Evolutionary conservation across 1,140 invertebrate species (phyloP).

Genomic region (Papilio aristodemus): DNA sequence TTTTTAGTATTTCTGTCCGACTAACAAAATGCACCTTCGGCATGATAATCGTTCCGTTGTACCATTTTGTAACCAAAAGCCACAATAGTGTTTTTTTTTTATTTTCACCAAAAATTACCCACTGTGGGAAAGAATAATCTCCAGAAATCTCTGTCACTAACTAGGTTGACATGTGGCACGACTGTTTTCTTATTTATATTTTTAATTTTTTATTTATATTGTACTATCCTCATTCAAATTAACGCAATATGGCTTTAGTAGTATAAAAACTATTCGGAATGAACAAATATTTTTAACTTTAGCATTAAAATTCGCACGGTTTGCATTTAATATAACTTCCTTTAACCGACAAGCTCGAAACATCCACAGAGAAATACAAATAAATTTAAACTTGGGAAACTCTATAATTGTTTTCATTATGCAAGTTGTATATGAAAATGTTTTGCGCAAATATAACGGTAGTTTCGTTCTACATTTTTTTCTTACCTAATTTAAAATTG

Average conservation of each 20-base stretch:
- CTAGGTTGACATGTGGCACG: no score
- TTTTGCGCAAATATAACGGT: conserved; percentile 11
- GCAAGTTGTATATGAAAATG: conserved; percentile 21
- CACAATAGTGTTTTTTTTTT: no score
- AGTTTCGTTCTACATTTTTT: neutral
- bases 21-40: no score
- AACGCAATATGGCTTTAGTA: neutral
- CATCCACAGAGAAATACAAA: conserved; percentile 20
- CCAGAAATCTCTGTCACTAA: no score
- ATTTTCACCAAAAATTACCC: no score
- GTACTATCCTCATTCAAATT: neutral
- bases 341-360: conserved; percentile 19
- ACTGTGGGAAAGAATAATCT: no score
- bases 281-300: conserved; percentile 7
- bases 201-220: neutral
- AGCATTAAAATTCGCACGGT: conserved; percentile 16
- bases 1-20: neutral
- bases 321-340: conserved; percentile 24
- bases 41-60: no score
- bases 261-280: neutral
- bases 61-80: no score
- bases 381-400: conserved; percentile 21
- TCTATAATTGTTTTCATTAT: conserved; percentile 23
- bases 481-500: neutral
- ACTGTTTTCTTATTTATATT: no score